Percentiles rank a stretch among this genome's conserved stretches.
phyloP scores from a whole-genome alignment of 2,888 invertebrate species.

The Parnassius apollo region DNA sequence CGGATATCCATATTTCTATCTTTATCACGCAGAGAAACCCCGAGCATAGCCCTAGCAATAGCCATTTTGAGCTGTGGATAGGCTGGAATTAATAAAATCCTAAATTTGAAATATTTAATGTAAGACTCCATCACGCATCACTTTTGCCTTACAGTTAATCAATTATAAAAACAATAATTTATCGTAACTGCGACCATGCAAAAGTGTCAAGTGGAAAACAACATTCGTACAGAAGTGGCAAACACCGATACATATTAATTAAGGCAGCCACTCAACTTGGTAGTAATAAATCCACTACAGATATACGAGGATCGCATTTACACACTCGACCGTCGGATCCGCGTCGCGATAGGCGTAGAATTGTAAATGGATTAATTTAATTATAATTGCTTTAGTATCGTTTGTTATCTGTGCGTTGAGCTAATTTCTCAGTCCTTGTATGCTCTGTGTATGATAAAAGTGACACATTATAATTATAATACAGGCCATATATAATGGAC shows the following conservation, averaged over 20 bases:
- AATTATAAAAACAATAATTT: too few species aligned
- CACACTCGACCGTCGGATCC: constrained; percentile 26
- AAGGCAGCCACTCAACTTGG: constrained; percentile 38
- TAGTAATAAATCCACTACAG: constrained; percentile 41
- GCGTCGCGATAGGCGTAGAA: constrained; percentile 33
- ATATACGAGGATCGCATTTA: constrained; percentile 28
- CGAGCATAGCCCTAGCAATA: too few species aligned
- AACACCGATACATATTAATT: constrained; percentile 41
- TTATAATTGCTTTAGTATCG: constrained; percentile 15
- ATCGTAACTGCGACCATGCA: not conserved
- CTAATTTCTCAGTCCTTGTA: not conserved
- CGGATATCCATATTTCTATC: too few species aligned
- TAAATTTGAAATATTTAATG: too few species aligned
- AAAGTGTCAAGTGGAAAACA: constrained; percentile 25
- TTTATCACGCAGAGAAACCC: too few species aligned
- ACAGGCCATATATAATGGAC: too few species aligned
- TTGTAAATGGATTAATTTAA: constrained; percentile 31
- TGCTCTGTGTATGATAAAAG: too few species aligned
- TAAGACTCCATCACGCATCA: too few species aligned
- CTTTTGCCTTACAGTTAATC: too few species aligned
- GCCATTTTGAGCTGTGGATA: too few species aligned
- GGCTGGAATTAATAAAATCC: too few species aligned
- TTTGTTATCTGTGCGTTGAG: constrained; percentile 14
- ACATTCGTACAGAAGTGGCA: constrained; percentile 24
- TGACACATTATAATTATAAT: too few species aligned